phyloP scores from a whole-genome alignment of 2,113 vertebrate species.

The Neopipo cinnamomea region DNA sequence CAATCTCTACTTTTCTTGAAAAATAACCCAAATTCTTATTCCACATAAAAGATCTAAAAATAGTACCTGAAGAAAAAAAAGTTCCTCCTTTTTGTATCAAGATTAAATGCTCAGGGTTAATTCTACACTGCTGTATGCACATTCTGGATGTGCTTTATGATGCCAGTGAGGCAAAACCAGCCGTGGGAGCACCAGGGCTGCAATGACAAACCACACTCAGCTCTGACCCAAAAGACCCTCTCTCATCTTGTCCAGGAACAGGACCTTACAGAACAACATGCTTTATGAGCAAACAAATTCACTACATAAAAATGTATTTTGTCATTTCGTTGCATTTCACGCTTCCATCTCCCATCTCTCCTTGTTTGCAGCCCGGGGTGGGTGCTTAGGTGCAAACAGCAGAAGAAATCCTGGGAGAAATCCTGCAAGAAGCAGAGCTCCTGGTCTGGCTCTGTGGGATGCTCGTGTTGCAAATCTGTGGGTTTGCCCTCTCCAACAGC shows the following conservation, averaged over 20 bases:
- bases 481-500: not conserved
- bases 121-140: not conserved
- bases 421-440: accelerated
- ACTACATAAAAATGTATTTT: not conserved
- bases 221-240: accelerated
- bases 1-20: not conserved
- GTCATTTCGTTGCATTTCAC: too few species aligned
- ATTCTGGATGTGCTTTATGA: not conserved
- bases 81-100: not conserved
- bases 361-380: accelerated
- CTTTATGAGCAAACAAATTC: not conserved
- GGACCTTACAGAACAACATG: not conserved
- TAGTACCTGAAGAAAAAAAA: not conserved
- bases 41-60: not conserved
- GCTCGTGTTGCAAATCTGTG: accelerated
- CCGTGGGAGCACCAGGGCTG: not conserved
- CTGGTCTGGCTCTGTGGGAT: not conserved
- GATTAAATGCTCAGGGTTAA: not conserved
- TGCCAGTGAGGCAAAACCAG: not conserved
- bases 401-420: not conserved
- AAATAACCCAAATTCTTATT: not conserved
- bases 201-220: not conserved
- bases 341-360: not conserved
- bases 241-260: not conserved
- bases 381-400: not conserved